Base-by-base conservation (phyloP, 2,888 invertebrate genomes). In the Ophion ellenae region DNA sequence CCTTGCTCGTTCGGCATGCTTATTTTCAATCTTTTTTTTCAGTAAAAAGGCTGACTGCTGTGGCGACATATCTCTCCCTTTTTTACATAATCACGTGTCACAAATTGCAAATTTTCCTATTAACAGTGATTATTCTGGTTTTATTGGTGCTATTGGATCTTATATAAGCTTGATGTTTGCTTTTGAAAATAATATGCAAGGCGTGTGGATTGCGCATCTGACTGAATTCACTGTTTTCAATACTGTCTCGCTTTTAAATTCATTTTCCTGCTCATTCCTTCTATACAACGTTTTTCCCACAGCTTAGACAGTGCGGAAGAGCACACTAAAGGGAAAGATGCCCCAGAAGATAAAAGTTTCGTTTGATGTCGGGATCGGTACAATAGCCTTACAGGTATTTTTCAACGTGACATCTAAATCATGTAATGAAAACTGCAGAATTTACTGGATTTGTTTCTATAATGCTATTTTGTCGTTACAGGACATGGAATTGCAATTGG, bases 401-500 rank as follows among this genome's bases (percentile, higher is more conserved):
- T 40, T 40, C 40, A 40, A 40, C 7, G 40, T 40, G 40, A 40
- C 40, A 40, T 40, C 40, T 7, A 40, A 67, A 17, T 40, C 9
- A 67, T 40, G 17, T 67, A 40, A 40, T 36, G 4, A 36, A 36
- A 40, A 24, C 17, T 2, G 17, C 36, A n/a, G n/a, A 20, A 67
- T 40, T 67, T 7, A 9, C 36, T 9, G 20, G 3, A 24, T 36
- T 36, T 40, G n/a, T 24, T 67, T 67, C n/a, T n/a, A 9, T 40
- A 40, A 40, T 20, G 64, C 7, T 53, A 1, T 57, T 36, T 67
- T 9, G 11, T 11, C 32, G 4, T 67, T 80, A 53, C 24, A 69
- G 86, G 89, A 36, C 74, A 88, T 63, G 83, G 73, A 20, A 53
- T 87, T 17, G 53, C 87, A 63, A 88, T 89, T 66, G 87, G 87